Evolutionary conservation across 2,888 invertebrate species (phyloP).

Genomic region (Dryadula phaetusa): DNA sequence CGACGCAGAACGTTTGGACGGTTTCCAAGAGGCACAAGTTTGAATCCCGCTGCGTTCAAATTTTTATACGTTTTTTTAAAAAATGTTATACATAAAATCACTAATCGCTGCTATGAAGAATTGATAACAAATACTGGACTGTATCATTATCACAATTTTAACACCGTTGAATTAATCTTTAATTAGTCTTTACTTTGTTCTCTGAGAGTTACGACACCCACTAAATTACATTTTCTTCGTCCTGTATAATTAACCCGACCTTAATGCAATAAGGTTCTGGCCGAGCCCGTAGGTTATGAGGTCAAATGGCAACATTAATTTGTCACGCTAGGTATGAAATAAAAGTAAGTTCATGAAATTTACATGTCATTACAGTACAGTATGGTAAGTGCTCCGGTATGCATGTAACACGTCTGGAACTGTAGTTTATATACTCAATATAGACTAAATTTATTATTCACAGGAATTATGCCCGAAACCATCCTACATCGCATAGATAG

Average conservation of each 20-base stretch:
- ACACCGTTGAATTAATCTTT: background rate
- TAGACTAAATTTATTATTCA: too few species aligned
- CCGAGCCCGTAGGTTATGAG: slow-evolving; percentile 26
- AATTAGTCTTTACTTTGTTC: slow-evolving; percentile 13
- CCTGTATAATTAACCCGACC: slow-evolving; percentile 31
- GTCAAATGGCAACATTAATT: slow-evolving; percentile 27
- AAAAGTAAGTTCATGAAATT: background rate
- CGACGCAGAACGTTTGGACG: too few species aligned
- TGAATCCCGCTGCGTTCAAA: too few species aligned
- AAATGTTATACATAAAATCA: too few species aligned
- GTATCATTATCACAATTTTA: too few species aligned
- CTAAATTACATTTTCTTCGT: slow-evolving; percentile 22
- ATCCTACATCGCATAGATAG: too few species aligned
- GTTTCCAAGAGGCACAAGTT: too few species aligned
- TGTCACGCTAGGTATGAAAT: slow-evolving; percentile 19
- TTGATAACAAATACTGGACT: too few species aligned
- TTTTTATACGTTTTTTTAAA: too few species aligned
- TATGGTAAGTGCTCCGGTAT: background rate
- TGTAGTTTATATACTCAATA: too few species aligned
- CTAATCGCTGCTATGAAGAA: too few species aligned
- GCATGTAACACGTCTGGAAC: background rate
- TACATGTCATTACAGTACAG: background rate
- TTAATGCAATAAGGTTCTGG: slow-evolving; percentile 34
- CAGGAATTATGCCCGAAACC: too few species aligned
- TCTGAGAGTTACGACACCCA: slow-evolving; percentile 10